Conservation (phyloP, 2,888 invertebrate genomes). For the Rhamnusium bicolor region DNA sequence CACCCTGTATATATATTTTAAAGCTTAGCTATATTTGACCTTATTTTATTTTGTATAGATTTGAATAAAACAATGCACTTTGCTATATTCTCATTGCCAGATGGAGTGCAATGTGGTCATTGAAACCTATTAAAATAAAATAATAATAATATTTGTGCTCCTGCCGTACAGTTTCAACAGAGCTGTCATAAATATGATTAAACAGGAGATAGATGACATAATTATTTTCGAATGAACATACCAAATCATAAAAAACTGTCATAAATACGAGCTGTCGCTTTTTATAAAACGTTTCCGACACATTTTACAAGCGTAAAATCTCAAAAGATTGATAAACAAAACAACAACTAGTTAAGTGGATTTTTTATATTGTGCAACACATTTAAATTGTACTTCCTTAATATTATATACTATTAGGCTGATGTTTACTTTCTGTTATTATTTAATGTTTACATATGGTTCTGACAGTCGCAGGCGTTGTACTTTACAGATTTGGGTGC, state of each 20-base stretch:
- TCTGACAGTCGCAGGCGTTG: not conserved
- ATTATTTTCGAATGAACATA: not conserved
- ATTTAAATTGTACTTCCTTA: conserved; percentile 7
- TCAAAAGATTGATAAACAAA: conserved; percentile 7
- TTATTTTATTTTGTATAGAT: too few relatives aligned
- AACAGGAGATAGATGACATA: conserved; percentile 2
- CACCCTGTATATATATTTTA: too few relatives aligned
- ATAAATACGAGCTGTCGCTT: not conserved
- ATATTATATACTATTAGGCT: not conserved
- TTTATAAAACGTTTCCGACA: not conserved
- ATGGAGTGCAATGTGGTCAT: not conserved
- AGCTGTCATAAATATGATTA: not conserved
- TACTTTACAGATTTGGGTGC: not conserved
- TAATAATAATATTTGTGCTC: not conserved
- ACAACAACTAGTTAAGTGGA: conserved; percentile 2
- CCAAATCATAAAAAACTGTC: not conserved
- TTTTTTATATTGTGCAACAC: conserved; percentile 20
- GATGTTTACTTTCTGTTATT: not conserved
- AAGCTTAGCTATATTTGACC: too few relatives aligned
- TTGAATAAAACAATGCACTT: too few relatives aligned
- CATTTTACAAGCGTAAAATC: not conserved
- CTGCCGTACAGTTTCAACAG: not conserved
- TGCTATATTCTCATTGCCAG: too few relatives aligned
- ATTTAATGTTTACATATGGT: conserved; percentile 22
- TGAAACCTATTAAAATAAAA: not conserved